phyloP scores from a whole-genome alignment of 2,113 vertebrate species.

The Andinoacara biseriatus region DNA sequence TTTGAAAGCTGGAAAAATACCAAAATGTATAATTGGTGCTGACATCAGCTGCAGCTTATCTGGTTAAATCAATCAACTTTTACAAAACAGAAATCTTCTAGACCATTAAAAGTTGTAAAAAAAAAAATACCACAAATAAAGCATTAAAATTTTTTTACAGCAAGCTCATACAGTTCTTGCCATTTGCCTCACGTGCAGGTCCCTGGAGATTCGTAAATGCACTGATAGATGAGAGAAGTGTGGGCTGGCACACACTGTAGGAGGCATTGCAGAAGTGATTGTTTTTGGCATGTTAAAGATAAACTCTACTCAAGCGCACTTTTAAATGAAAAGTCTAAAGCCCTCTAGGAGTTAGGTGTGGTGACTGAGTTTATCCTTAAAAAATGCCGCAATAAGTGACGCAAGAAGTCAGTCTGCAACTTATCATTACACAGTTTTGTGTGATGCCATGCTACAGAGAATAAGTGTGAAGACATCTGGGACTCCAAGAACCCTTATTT shows the following conservation, averaged over 20 bases:
- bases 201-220: constrained; percentile 14
- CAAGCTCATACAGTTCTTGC: neutral
- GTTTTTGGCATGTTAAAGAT: constrained; percentile 36
- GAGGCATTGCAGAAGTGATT: constrained; percentile 35
- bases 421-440: constrained; percentile 55
- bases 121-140: constrained; percentile 20
- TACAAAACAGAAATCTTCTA: neutral
- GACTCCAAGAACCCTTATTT: constrained; percentile 56
- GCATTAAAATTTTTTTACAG: neutral
- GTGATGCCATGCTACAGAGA: constrained; percentile 18
- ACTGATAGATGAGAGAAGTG: constrained; percentile 4
- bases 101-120: neutral
- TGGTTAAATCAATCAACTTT: neutral
- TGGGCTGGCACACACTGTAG: constrained; percentile 15
- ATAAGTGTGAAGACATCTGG: constrained; percentile 46
- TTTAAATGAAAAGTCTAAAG: constrained; percentile 12
- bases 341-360: constrained; percentile 41
- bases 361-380: constrained; percentile 37
- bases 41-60: neutral
- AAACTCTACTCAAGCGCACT: constrained; percentile 28
- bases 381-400: constrained; percentile 51
- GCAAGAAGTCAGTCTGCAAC: constrained; percentile 55
- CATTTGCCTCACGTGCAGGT: neutral
- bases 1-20: constrained; percentile 33
- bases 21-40: neutral